Conservation (phyloP, 2,797 vertebrate genomes). For the Notoglanidium macrostoma region DNA sequence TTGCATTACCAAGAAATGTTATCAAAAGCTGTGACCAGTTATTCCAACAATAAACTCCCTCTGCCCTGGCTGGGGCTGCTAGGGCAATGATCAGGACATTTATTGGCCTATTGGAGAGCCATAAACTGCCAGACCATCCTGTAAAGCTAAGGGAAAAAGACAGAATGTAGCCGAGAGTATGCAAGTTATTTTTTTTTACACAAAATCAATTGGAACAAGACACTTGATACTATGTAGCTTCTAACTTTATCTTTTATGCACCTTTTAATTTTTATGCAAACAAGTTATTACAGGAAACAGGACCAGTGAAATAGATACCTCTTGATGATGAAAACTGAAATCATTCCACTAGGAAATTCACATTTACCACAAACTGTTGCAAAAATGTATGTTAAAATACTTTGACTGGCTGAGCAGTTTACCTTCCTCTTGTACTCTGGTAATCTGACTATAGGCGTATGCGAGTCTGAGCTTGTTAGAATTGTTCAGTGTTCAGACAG, state of each 20-base stretch:
- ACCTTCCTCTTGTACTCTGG: constrained; percentile 12
- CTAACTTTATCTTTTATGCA: neutral
- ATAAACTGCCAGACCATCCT: constrained; percentile 41
- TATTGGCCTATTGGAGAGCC: constrained; percentile 19
- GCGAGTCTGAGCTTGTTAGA: constrained; percentile 71
- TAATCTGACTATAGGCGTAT: constrained; percentile 52
- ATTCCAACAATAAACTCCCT: constrained; percentile 55
- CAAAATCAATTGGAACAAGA: neutral
- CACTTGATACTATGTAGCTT: neutral
- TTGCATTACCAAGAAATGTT: constrained; percentile 63
- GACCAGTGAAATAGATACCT: neutral
- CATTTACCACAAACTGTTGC: neutral
- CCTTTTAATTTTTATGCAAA: neutral
- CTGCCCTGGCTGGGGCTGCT: constrained; percentile 15
- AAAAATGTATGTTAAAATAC: neutral
- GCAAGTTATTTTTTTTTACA: neutral
- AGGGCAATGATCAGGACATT: constrained; percentile 34
- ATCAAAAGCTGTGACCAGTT: constrained; percentile 70
- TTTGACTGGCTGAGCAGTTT: neutral
- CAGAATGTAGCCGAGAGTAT: constrained; percentile 22
- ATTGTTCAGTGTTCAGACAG: constrained; percentile 54
- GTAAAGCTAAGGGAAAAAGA: constrained; percentile 35
- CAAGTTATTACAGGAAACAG: neutral
- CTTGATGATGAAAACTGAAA: neutral
- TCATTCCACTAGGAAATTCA: neutral